Percentiles rank a stretch among this genome's conserved stretches.
phyloP scores from a whole-genome alignment of 1,140 invertebrate species.

The Maconellicoccus hirsutus region DNA sequence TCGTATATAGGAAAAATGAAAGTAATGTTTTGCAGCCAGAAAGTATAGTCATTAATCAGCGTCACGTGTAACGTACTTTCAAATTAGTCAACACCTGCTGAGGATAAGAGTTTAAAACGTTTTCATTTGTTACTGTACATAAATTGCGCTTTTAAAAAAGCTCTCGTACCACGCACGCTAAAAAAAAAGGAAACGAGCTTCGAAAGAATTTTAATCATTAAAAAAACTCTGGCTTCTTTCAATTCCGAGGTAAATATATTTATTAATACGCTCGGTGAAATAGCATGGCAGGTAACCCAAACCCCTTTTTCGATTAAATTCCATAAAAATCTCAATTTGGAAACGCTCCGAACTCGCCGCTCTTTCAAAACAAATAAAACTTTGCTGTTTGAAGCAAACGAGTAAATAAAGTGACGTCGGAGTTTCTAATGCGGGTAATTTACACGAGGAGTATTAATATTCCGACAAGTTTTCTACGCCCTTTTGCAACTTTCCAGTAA shows the following conservation, averaged over 20 bases:
- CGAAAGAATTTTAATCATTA: too few relatives aligned
- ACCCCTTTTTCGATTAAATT: too few relatives aligned
- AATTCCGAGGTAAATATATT: too few relatives aligned
- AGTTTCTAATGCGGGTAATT: not conserved
- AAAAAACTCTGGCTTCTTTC: too few relatives aligned
- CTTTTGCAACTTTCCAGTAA: not conserved
- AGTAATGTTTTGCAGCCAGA: not conserved
- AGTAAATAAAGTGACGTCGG: not conserved
- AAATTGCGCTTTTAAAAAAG: not conserved
- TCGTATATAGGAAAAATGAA: not conserved
- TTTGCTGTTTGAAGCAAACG: not conserved
- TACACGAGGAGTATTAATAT: not conserved
- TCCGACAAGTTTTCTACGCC: not conserved
- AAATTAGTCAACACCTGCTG: constrained; percentile 1
- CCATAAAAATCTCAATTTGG: too few relatives aligned
- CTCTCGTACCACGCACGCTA: too few relatives aligned
- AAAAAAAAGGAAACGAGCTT: too few relatives aligned
- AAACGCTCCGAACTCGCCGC: not conserved
- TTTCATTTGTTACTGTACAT: not conserved
- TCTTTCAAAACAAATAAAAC: not conserved
- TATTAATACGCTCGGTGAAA: too few relatives aligned
- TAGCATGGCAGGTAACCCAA: too few relatives aligned
- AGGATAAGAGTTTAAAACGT: not conserved
- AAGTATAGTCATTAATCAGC: not conserved
- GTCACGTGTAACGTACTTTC: not conserved